Evolutionary conservation across 2,888 invertebrate genomes (phyloP), one percentile per base, ranked within the genome.

Genomic region (Chesias legatella): DNA sequence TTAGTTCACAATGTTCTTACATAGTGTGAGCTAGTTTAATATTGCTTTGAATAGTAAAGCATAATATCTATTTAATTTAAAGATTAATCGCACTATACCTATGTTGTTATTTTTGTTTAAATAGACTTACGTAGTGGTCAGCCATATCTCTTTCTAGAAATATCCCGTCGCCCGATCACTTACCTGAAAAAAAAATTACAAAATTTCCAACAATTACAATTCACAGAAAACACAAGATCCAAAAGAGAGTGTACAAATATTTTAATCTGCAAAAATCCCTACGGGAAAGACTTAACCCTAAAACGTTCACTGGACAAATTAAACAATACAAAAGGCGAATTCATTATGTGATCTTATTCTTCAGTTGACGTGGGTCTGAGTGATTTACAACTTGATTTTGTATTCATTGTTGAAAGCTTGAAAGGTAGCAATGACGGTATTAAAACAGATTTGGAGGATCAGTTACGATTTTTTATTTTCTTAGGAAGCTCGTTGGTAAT

Each of bases 361-460:
- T 36, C 47, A 27, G 39, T 35, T 48, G 45, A 58, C 49, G 52
- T 34, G 35, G 45, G 46, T 35, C 32, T 46, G 52, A 58, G 41
- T 55, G 63, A 65, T 67, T 61, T 67, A 67, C 55, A 55, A 57
- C 51, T 34, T 33, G 29, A 43, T 34, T 46, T 38, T 42, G 36
- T 38, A 33, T 33, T 35, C 49, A 48, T 48, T 60, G 52, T 50
- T 38, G 36, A 42, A 30, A 23, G 36, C 20, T 49, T 50, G 47
- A 51, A 39, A 54, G 60, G 69, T 67, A 68, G 67, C 67, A 61
- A 60, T 69, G 63, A 64, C 53, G 43, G 58, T 63, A 63, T 65
- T 62, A 63, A 42, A 58, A 51, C 47, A 38, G 58, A 34, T 46
- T 36, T 34, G 38, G 26, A 30, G 24, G 43, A 41, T 48, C 38